Evolutionary conservation across 2,797 vertebrate species (phyloP), one percentile per base, ranked within the genome.

Genomic region (Orestias chungarensis): DNA sequence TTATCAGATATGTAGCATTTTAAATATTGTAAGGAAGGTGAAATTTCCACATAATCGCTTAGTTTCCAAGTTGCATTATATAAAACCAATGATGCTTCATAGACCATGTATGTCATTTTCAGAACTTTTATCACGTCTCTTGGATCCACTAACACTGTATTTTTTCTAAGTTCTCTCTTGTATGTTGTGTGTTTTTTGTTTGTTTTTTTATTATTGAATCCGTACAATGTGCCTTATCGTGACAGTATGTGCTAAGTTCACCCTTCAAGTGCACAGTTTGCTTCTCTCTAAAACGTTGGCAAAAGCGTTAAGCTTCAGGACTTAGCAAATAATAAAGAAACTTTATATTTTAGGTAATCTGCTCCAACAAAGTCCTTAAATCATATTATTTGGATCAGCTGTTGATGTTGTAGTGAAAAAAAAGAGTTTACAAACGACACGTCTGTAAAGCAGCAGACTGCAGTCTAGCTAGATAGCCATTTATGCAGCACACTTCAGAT

Each of bases 1-100:
- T 89, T 84, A 88, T 82, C 86, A 84, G 67, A 92, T 83, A 92
- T 95, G 94, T 94, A 94, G 93, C 93, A 93, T 90, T 93, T 91
- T 90, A 66, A 86, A 84, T 82, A 84, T 87, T 90, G 80, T 88
- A 79, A 87, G 85, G 72, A 80, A 86, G 77, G 82, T 81, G 80
- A 89, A 80, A 84, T 86, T 79, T 76, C 79, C 84, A 81, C 80
- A 84, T 73, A 86, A 89, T 87, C 79, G 61, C 80, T 64, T 67
- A 73, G 78, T 85, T 90, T 88, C 90, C 73, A 77, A 89, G 87
- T 67, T 80, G 84, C 82, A 31, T n/a, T 88, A 86, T 79, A 78
- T 68, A 47, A 84, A 83, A 84, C 71, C 73, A 70, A 86, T 78
- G 70, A 80, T 88, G 91, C 86, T 79, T 92, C 55, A 67, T 91